A percentile compares a stretch with the other conserved stretches of the same genome.
These are phyloP conservation scores for Cisticola juncidis DNA, from an alignment of 2,113 vertebrate genomes.

Conservation along the genomic window DNA sequence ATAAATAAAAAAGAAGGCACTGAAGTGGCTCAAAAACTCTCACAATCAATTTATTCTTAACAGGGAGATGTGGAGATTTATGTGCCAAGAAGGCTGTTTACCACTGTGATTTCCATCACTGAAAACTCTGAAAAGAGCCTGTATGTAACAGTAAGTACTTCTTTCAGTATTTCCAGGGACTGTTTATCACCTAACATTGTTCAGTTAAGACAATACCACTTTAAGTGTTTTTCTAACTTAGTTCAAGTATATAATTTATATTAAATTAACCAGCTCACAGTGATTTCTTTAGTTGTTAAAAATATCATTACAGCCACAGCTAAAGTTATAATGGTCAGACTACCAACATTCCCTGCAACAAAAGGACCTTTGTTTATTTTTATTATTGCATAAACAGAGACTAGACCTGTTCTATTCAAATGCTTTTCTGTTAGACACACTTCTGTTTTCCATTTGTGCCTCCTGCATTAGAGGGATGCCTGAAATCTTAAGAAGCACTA, in stretches of 20 bases:
- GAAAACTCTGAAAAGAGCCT: neutral
- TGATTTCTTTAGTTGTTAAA: neutral
- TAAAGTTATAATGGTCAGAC: neutral
- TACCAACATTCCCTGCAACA: neutral
- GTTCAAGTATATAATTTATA: neutral
- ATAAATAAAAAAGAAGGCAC: neutral
- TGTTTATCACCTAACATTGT: neutral
- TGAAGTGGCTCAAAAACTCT: neutral
- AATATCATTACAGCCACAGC: neutral
- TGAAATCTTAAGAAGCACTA: neutral
- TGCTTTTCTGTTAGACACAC: neutral
- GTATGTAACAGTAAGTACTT: neutral
- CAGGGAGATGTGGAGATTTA: neutral
- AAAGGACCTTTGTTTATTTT: neutral
- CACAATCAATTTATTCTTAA: neutral
- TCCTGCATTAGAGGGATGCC: neutral
- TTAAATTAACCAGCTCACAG: neutral
- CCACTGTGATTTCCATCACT: neutral
- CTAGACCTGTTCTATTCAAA: neutral
- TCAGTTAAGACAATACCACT: neutral
- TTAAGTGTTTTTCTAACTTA: neutral
- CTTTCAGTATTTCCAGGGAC: neutral
- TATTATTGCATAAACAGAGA: neutral
- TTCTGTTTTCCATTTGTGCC: neutral
- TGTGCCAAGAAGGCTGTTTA: neutral